A percentile compares a stretch with the other conserved stretches of the same genome.
Evolutionary conservation across 2,797 vertebrate genomes (phyloP).

Genomic region (Lerista edwardsae): DNA sequence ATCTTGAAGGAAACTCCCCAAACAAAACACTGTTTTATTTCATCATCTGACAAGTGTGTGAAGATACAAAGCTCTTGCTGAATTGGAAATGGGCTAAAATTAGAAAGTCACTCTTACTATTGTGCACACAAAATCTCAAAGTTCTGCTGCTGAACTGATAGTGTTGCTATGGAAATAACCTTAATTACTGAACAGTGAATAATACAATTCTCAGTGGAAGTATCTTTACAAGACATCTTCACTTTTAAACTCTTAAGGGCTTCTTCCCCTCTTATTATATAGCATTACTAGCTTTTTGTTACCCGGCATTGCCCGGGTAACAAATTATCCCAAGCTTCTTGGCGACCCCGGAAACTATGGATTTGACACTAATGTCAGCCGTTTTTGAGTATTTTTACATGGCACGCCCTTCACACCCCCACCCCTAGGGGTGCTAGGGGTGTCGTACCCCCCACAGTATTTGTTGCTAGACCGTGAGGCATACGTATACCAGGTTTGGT

Average conservation of each 20-base stretch:
- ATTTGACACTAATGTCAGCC: too few relatives aligned
- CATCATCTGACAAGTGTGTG: conserved; percentile 36
- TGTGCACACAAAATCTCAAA: conserved; percentile 50
- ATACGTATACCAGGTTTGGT: too few relatives aligned
- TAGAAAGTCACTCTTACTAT: conserved; percentile 63
- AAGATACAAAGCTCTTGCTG: conserved; percentile 49
- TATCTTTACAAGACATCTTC: conserved; percentile 11
- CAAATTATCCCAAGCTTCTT: too few relatives aligned
- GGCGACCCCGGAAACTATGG: too few relatives aligned
- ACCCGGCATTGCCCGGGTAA: too few relatives aligned
- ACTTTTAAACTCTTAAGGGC: not conserved
- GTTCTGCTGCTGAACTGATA: conserved; percentile 48
- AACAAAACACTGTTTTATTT: conserved; percentile 53
- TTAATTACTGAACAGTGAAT: conserved; percentile 49
- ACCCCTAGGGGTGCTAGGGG: too few relatives aligned
- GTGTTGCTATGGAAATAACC: conserved; percentile 61
- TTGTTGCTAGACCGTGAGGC: too few relatives aligned
- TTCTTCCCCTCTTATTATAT: not conserved
- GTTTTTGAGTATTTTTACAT: too few relatives aligned
- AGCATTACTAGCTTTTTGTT: too few relatives aligned
- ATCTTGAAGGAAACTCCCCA: conserved; percentile 28
- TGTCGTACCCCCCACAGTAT: too few relatives aligned
- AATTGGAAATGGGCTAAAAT: conserved; percentile 62
- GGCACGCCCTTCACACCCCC: too few relatives aligned
- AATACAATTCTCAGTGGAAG: conserved; percentile 37